Evolutionary conservation across 2,113 vertebrate species (phyloP).

Genomic region (Oostethus manadensis): DNA sequence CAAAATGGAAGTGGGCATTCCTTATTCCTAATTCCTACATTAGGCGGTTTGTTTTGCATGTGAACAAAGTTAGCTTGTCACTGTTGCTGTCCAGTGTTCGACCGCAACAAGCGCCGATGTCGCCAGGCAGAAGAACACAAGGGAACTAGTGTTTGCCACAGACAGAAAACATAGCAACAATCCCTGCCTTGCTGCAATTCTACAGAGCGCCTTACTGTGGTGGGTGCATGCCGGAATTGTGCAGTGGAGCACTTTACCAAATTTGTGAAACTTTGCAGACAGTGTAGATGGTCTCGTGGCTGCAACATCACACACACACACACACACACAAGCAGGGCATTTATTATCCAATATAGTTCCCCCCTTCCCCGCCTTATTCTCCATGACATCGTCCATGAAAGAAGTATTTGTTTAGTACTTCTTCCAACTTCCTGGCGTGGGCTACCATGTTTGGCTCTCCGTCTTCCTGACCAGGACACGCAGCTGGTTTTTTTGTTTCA

Average conservation of each 20-base stretch:
- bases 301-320: slow-evolving; percentile 31
- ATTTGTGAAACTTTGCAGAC: slow-evolving; percentile 7
- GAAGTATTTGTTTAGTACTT: slow-evolving; percentile 61
- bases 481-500: slow-evolving; percentile 21
- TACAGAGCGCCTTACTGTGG: slow-evolving; percentile 37
- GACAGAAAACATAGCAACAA: slow-evolving; percentile 29
- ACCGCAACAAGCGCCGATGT: slow-evolving; percentile 52
- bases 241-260: not conserved
- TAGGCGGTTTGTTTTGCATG: slow-evolving; percentile 37
- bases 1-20: slow-evolving; percentile 5
- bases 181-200: slow-evolving; percentile 40
- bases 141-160: slow-evolving; percentile 43
- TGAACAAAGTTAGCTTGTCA: slow-evolving; percentile 44
- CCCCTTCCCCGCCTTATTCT: slow-evolving; percentile 32
- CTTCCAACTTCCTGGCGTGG: slow-evolving; percentile 40
- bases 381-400: slow-evolving; percentile 55
- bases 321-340: slow-evolving; percentile 41
- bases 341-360: slow-evolving; percentile 43
- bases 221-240: slow-evolving; percentile 19
- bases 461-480: slow-evolving; percentile 52
- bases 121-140: slow-evolving; percentile 40
- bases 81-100: slow-evolving; percentile 20
- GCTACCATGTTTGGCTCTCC: slow-evolving; percentile 48
- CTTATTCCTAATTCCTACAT: not conserved
- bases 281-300: slow-evolving; percentile 15